These are phyloP conservation scores for Dendroctonus valens DNA, from an alignment of 1,140 invertebrate genomes.

Conservation along the genomic window DNA sequence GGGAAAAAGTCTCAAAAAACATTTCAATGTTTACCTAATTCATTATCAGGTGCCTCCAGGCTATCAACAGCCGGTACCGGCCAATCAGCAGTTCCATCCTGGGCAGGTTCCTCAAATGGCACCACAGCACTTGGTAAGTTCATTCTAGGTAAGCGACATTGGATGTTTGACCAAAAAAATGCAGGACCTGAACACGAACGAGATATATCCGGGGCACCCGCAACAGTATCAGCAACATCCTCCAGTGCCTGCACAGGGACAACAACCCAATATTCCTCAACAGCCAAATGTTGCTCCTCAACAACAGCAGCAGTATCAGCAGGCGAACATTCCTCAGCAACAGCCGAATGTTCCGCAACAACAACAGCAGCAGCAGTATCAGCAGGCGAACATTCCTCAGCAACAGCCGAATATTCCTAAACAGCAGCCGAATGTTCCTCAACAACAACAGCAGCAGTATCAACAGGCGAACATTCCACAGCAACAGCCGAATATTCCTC, in stretches of 20 bases:
- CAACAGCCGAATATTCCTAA: neutral
- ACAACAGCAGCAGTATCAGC: constrained; percentile 4
- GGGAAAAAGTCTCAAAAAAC: too few relatives aligned
- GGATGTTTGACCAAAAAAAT: neutral
- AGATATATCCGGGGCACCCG: constrained; percentile 39
- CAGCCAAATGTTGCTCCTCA: constrained; percentile 3
- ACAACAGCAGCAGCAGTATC: constrained; percentile 7
- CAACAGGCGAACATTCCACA: constrained; percentile 16
- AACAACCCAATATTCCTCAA: neutral
- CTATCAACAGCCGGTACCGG: constrained; percentile 20
- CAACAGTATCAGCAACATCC: constrained; percentile 8
- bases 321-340: neutral
- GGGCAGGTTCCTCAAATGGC: constrained; percentile 47
- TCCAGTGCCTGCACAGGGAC: constrained; percentile 9
- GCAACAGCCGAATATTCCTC: constrained; percentile 13
- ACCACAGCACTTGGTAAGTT: constrained; percentile 33
- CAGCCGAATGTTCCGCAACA: neutral
- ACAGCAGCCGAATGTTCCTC: neutral
- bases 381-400: neutral
- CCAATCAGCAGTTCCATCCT: constrained; percentile 43
- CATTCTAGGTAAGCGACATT: neutral
- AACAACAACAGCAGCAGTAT: constrained; percentile 28
- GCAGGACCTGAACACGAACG: constrained; percentile 43
- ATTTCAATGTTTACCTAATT: constrained; percentile 6
- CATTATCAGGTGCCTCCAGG: constrained; percentile 21